Evolutionary conservation across 2,113 vertebrate genomes (phyloP), one percentile per base, ranked within the genome.

Genomic region (Anser brachyrhynchus): DNA sequence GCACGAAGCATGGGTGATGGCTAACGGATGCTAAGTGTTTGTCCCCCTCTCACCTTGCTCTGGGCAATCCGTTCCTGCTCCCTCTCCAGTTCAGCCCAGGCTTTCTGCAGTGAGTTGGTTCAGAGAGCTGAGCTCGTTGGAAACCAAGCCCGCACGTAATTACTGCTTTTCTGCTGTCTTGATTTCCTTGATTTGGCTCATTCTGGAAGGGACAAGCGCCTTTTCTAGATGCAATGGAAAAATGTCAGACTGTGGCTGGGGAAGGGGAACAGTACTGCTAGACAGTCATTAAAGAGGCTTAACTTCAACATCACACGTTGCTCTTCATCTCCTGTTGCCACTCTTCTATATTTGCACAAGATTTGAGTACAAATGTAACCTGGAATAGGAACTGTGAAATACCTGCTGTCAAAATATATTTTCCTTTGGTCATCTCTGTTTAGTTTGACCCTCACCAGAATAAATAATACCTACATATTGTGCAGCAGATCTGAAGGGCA

Each of bases 21-120:
- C 21, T 57, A 41, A n/a, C 0, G 4, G 49, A 26, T 65, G 31
- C 57, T 17, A 10, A 25, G 59, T 1, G 1, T 35, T 31, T 10
- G 23, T 43, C 6, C 52, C 3, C 26, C 33, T 41, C 29, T 52
- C 0, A 0, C 28, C 79, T 72, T 0, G 3, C 58, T 44, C 59
- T 43, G 14, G 35, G 54, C 12, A 0, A 33, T 74, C 39, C 16
- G 14, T 51, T 71, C 57, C 57, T 59, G 14, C 1, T 1, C 51
- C 43, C 51, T 44, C 29, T 76, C 43, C 44, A 59, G 58, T 51
- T 66, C 44, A 23, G 57, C 70, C 0, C 0, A 35, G 33, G 51
- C 64, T 66, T 46, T 76, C 61, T 54, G 43, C 55, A 74, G 49
- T 0, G 2, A 62, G 35, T 11, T 15, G 18, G 17, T 72, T 72